A percentile compares a stretch with the other conserved stretches of the same genome.
These are phyloP conservation scores for Drosophila meridionalis DNA, from an alignment of 2,888 invertebrate species.

Conservation along the genomic window DNA sequence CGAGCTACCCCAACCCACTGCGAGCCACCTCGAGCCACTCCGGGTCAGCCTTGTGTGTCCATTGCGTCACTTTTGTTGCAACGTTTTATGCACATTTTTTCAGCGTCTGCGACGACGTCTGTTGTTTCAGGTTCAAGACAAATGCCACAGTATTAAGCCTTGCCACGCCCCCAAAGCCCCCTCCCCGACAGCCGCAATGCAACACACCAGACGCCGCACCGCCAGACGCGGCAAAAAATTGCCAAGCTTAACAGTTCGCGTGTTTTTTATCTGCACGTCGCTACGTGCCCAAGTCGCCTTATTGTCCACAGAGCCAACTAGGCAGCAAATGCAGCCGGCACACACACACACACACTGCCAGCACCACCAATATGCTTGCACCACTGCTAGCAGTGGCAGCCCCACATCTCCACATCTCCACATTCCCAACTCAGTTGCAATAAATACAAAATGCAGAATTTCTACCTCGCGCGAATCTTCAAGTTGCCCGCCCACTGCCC, in stretches of 20 bases:
- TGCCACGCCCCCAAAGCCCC: constrained; percentile 31
- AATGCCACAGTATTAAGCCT: constrained; percentile 79
- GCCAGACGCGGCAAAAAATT: constrained; percentile 66
- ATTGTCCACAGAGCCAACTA: constrained; percentile 47
- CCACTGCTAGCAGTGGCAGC: background rate
- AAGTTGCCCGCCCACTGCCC: constrained; percentile 49
- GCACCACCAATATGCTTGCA: background rate
- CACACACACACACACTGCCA: background rate
- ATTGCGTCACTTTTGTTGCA: constrained; percentile 69
- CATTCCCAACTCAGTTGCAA: constrained; percentile 52
- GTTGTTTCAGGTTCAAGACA: constrained; percentile 79
- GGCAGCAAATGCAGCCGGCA: constrained; percentile 65
- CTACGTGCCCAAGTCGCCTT: constrained; percentile 78
- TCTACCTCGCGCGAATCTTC: constrained; percentile 65
- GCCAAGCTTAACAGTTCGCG: constrained; percentile 80
- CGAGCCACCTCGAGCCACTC: background rate
- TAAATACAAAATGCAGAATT: constrained; percentile 78
- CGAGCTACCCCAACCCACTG: background rate
- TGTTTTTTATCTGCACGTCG: constrained; percentile 50
- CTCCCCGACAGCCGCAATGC: constrained; percentile 14
- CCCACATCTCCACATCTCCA: background rate
- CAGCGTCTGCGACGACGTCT: constrained; percentile 71
- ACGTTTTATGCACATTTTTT: constrained; percentile 80
- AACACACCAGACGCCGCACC: constrained; percentile 19
- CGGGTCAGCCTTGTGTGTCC: constrained; percentile 13